Conservation (phyloP, 2,888 invertebrate genomes). For the Nomada hirtipes region DNA sequence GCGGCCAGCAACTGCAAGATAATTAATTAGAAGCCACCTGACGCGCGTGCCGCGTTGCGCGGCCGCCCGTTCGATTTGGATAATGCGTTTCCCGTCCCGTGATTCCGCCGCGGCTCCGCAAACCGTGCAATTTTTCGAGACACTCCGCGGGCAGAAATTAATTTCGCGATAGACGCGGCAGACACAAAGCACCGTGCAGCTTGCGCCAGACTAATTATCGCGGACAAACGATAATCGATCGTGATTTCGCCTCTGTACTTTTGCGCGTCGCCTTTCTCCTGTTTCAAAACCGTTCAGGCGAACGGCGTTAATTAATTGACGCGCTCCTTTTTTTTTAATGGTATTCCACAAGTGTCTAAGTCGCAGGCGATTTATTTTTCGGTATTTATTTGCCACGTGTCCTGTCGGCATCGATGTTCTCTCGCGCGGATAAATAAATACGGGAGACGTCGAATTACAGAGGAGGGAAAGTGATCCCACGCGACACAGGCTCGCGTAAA, state of each 20-base stretch:
- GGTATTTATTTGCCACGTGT: too few species aligned
- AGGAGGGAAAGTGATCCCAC: neutral
- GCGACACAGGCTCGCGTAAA: slow-evolving; percentile 8
- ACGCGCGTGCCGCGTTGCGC: slow-evolving; percentile 30
- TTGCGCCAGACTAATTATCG: slow-evolving; percentile 16
- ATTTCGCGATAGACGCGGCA: slow-evolving; percentile 30
- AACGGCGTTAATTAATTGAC: neutral
- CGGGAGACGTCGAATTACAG: too few species aligned
- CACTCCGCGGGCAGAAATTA: slow-evolving; percentile 29
- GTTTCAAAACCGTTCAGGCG: neutral
- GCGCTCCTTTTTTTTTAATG: neutral
- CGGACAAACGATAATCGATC: slow-evolving; percentile 25
- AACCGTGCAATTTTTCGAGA: slow-evolving; percentile 32
- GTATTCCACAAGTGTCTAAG: too few species aligned
- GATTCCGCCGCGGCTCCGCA: slow-evolving; percentile 4
- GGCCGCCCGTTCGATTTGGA: slow-evolving; percentile 30
- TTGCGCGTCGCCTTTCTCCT: neutral
- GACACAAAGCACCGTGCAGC: slow-evolving; percentile 9
- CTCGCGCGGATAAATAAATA: neutral
- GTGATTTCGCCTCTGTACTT: neutral
- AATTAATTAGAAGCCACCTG: slow-evolving; percentile 61
- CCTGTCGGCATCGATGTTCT: neutral
- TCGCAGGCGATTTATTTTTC: too few species aligned
- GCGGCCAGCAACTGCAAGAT: slow-evolving; percentile 30
- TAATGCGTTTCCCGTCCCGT: slow-evolving; percentile 24